Conservation (phyloP, 2,888 invertebrate species). For the Lumbricus terrestris region DNA sequence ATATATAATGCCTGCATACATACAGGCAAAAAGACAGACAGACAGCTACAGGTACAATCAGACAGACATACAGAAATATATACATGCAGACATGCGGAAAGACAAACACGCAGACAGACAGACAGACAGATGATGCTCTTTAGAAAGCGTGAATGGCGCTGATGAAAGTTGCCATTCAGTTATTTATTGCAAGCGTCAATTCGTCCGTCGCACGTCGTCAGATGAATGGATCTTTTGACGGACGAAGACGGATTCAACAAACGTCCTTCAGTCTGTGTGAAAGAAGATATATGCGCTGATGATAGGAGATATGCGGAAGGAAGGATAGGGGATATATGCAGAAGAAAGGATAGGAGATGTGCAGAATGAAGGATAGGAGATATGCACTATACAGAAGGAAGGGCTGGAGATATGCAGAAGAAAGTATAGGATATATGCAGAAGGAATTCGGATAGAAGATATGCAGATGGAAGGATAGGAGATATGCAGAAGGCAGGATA, state of each 20-base stretch:
- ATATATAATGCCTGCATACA: no score
- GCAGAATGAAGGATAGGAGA: not conserved
- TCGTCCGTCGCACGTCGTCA: not conserved
- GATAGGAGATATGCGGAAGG: not conserved
- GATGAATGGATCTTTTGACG: not conserved
- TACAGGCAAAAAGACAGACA: not conserved
- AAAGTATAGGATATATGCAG: no score
- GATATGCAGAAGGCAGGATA: not conserved
- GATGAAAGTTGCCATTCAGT: not conserved
- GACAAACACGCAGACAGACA: not conserved
- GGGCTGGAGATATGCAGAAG: no score
- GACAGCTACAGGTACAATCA: no score
- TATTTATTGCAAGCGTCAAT: not conserved
- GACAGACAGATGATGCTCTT: not conserved
- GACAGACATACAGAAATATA: not conserved
- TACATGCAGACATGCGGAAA: not conserved
- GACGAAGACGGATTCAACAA: not conserved
- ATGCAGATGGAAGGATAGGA: not conserved
- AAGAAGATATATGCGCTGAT: not conserved
- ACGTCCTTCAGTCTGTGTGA: not conserved
- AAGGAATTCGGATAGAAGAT: no score
- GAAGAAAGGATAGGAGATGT: not conserved
- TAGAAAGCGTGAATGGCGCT: not conserved
- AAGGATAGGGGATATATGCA: not conserved
- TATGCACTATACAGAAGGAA: no score